These are phyloP conservation scores for Tethea ocularis DNA, from an alignment of 2,888 invertebrate species.

Conservation along the genomic window DNA sequence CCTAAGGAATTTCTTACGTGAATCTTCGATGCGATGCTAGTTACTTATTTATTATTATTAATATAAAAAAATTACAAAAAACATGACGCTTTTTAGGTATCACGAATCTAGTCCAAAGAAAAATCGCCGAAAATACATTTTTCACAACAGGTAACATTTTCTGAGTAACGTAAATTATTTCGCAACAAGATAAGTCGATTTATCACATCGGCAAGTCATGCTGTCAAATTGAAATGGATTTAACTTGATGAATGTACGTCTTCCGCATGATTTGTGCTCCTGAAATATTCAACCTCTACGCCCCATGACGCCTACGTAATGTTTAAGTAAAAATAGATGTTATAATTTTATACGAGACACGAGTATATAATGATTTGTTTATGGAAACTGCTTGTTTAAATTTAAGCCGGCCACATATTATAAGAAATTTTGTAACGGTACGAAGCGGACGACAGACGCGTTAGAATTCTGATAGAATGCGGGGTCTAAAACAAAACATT, in stretches of 20 bases:
- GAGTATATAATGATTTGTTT: not conserved
- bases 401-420: not conserved
- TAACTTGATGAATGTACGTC: slow-evolving; percentile 39
- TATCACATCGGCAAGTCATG: slow-evolving; percentile 40
- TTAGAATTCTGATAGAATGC: too few species aligned
- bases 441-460: too few species aligned
- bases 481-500: too few species aligned
- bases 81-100: too few species aligned
- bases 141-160: slow-evolving; percentile 8
- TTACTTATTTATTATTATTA: too few species aligned
- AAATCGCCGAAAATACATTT: not conserved
- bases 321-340: slow-evolving; percentile 7
- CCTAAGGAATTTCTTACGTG: too few species aligned
- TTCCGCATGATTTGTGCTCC: slow-evolving; percentile 30
- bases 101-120: not conserved
- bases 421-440: too few species aligned
- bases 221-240: slow-evolving; percentile 44
- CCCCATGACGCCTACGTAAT: slow-evolving; percentile 11
- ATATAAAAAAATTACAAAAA: too few species aligned
- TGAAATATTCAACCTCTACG: slow-evolving; percentile 18
- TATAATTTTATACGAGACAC: not conserved
- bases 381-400: not conserved
- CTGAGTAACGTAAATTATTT: slow-evolving; percentile 26
- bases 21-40: too few species aligned
- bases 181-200: slow-evolving; percentile 31